phyloP scores from a whole-genome alignment of 2,113 vertebrate species.

The Tautogolabrus adspersus region DNA sequence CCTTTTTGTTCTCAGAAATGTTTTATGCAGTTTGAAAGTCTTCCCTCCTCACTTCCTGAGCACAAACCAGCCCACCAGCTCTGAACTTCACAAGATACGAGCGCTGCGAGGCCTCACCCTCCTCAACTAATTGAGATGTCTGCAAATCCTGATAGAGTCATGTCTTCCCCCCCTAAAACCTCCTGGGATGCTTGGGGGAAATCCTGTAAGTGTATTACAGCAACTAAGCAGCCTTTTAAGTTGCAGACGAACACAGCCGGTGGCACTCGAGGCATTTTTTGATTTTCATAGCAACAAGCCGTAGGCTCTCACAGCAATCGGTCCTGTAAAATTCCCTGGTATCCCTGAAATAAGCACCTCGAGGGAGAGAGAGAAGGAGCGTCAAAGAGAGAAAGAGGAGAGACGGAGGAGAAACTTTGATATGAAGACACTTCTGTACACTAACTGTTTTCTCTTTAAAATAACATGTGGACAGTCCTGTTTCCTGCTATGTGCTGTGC shows the following conservation, averaged over 20 bases:
- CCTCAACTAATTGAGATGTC: constrained; percentile 56
- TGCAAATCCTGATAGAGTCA: constrained; percentile 55
- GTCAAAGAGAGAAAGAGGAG: background rate
- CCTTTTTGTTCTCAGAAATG: background rate
- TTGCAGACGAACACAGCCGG: constrained; percentile 38
- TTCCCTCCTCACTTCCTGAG: background rate
- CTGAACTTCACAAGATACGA: constrained; percentile 13
- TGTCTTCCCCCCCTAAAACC: constrained; percentile 26
- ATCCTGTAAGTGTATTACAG: constrained; percentile 53
- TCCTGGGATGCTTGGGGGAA: constrained; percentile 26
- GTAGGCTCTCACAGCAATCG: constrained; percentile 4
- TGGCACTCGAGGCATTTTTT: constrained; percentile 33
- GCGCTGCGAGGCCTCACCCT: constrained; percentile 19
- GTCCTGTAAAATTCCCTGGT: constrained; percentile 15
- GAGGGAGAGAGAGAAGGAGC: background rate
- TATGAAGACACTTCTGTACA: background rate
- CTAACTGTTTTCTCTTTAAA: background rate
- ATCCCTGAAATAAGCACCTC: constrained; percentile 35
- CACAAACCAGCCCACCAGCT: constrained; percentile 10
- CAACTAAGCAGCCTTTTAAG: constrained; percentile 50
- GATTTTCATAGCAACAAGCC: constrained; percentile 26
- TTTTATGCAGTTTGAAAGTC: constrained; percentile 10
- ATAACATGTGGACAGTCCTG: background rate
- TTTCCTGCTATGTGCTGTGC: too few relatives aligned
- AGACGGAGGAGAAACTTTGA: background rate